Base-by-base conservation (phyloP, 2,113 vertebrate genomes). In the Neopipo cinnamomea region DNA sequence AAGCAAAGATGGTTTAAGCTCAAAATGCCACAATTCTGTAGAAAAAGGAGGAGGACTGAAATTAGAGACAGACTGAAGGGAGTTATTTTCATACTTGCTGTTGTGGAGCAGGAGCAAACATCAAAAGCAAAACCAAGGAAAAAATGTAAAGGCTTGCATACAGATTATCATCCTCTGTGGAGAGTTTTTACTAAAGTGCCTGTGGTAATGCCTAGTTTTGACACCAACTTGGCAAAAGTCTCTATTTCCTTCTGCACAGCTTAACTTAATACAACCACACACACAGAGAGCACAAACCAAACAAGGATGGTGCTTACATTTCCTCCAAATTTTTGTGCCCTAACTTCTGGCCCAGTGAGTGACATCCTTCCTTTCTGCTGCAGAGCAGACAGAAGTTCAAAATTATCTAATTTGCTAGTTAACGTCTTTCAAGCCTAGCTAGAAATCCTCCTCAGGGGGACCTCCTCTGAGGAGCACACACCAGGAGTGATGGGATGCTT, bases 221-320 rank as follows among this genome's bases (percentile, higher is more conserved):
- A 96, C 85, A 96, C 47, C 67, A 59, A 66, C 55, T 71, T 95
- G 94, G 94, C 90, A 77, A 62, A 95, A 88, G n/a, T 42, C 41
- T 89, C 71, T 76, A 70, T 73, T 85, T 90, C 85, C 49, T 77
- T 71, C 53, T 73, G 67, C 63, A 46, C 31, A 62, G 70, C 41
- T 92, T 46, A 77, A 81, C 33, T 92, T 91, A 53, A 62, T 70
- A 35, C n/a, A 88, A 19, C 44, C 30, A n/a, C 65, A 53, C 21
- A 33, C 27, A 27, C 25, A 13, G 0, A 63, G 20, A 70, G 52
- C 33, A 13, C 46, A 93, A 85, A 68, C 9, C 15, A 33, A 47
- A 18, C 5, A 16, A 8, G 21, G 44, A 25, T 0, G 8, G 33
- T 8, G 49, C 49, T 61, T 11, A 42, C 5, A 15, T 24, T 61